phyloP scores from a whole-genome alignment of 2,888 invertebrate species.

The Sinotaia quadrata region DNA sequence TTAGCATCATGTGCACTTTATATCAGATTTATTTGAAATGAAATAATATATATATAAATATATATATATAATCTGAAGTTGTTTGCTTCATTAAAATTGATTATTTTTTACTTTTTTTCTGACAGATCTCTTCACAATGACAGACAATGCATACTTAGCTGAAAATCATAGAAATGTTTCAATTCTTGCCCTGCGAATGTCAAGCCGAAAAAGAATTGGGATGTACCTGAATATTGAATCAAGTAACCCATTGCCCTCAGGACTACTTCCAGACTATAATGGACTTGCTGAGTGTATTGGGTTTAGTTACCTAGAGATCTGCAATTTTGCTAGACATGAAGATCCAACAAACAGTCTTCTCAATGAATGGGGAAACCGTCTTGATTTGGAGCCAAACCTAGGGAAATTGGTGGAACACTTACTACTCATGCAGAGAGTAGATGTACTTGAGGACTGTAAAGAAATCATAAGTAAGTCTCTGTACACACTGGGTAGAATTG shows the following conservation, averaged over 20 bases:
- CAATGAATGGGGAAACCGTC: constrained; percentile 46
- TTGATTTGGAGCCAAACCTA: constrained; percentile 49
- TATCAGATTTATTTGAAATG: too few relatives aligned
- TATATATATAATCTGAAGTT: too few relatives aligned
- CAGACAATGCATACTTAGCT: neutral
- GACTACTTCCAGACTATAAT: constrained; percentile 50
- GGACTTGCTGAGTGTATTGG: constrained; percentile 57
- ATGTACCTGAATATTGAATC: constrained; percentile 48
- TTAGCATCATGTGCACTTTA: too few relatives aligned
- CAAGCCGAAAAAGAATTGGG: constrained; percentile 43
- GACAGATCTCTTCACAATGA: neutral
- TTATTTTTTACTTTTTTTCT: neutral
- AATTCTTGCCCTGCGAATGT: constrained; percentile 46
- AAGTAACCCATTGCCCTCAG: constrained; percentile 37
- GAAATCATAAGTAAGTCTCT: constrained; percentile 46
- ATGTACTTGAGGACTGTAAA: constrained; percentile 51
- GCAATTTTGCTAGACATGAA: constrained; percentile 46
- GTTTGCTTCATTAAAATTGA: neutral
- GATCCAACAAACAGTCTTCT: constrained; percentile 52
- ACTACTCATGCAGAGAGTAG: constrained; percentile 45
- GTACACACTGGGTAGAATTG: neutral
- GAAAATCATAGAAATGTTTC: constrained; percentile 38
- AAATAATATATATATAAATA: too few relatives aligned
- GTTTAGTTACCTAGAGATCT: constrained; percentile 50
- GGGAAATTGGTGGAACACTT: constrained; percentile 51